Percentiles rank a stretch among this genome's conserved stretches.
Evolutionary conservation across 2,113 vertebrate genomes (phyloP).

Genomic region (Suricata suricatta): DNA sequence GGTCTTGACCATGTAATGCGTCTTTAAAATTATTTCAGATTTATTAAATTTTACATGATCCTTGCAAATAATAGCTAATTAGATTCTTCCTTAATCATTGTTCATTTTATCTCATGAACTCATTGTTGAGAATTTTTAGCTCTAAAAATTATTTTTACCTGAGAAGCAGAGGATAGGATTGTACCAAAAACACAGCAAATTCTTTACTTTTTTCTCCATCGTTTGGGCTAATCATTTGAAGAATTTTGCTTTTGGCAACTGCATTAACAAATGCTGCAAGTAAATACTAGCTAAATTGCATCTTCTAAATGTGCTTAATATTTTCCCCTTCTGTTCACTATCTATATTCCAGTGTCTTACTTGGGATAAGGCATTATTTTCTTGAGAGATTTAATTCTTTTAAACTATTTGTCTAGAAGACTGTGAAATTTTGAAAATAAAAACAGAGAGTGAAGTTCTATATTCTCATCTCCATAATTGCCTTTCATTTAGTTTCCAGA

Average conservation of each 20-base stretch:
- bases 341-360: background rate
- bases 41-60: background rate
- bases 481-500: conserved; percentile 13
- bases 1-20: background rate
- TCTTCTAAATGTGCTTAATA: conserved; percentile 19
- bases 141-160: background rate
- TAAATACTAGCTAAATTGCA: conserved; percentile 32
- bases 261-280: background rate
- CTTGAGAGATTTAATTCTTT: background rate
- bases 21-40: background rate
- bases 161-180: background rate
- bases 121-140: conserved; percentile 37
- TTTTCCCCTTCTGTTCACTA: background rate
- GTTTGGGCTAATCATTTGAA: conserved; percentile 1
- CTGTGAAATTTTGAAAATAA: background rate
- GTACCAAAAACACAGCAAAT: background rate
- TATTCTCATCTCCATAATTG: background rate
- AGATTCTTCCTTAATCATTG: background rate
- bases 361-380: background rate
- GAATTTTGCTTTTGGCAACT: background rate
- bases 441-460: background rate
- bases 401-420: background rate
- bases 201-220: background rate
- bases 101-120: background rate
- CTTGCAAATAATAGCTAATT: background rate